Base-by-base conservation (phyloP, 2,888 invertebrate species). In the Cataglyphis cursor region DNA sequence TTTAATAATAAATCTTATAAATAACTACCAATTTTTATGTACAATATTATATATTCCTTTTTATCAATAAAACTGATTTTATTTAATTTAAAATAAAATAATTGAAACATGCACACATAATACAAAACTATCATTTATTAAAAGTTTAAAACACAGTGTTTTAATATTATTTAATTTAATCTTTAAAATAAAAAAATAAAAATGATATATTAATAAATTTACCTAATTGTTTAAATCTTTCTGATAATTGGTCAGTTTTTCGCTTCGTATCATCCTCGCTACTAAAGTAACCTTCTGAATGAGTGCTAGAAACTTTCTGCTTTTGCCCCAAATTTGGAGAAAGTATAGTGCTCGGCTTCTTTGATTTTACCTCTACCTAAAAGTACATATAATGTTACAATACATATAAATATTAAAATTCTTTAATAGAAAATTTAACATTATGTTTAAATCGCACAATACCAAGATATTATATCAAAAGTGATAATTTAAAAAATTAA, bases 221-320 rank as follows among this genome's bases (percentile, higher is more conserved):
- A 93, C 93, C 92, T 72, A 93, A 78, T 82, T 92, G 92, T 81
- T 91, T 92, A 10, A 93, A 82, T 88, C 93, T 93, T 76, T 90
- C 91, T 38, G 93, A 91, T 54, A 93, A 87, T 66, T 91, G 89
- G 82, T 93, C 93, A 51, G 90, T 89, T 70, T 93, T 93, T 72
- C 91, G 88, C 70, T 91, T 93, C 6, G 92, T 91, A 72, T 95
- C 95, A 85, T 95, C 95, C 76, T 95, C 95, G 59, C 95, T 95
- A 76, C 95, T 95, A 86, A 95, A 95, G 83, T 95, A 95, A 24
- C 95, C 95, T 75, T 95, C 95, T 2, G 95, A 95, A 83, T 94
- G 93, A 81, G 92, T 91, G 70, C 93, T 93, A 59, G 93, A 90
- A 82, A 91, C 88, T 85, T 93, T 93, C 57, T 91, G 92, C 70